Base-by-base conservation (phyloP, 2,888 invertebrate species). In the Liposcelis brunnea region DNA sequence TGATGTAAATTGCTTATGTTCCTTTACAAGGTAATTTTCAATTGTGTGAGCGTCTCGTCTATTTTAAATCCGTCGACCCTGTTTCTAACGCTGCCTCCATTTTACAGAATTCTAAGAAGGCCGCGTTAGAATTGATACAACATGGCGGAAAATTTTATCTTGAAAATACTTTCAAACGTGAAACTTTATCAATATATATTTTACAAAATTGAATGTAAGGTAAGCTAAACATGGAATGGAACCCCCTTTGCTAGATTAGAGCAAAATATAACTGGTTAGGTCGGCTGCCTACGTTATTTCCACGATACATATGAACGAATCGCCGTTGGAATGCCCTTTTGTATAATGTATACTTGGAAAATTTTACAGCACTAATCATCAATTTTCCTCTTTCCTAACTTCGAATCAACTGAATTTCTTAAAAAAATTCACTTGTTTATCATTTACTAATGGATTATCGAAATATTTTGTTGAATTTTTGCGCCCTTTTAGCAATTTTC, bases 1-100 rank as follows among this genome's bases (percentile, higher is more conserved):
- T 15, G 40, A 40, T 40, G 16, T 40, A 40, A 40, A 40, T 40
- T 40, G 40, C 40, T 40, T 40, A 40, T 40, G 40, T 19, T 40
- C 40, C 12, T 19, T 40, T 21, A 19, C 40, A n/a, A 21, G 19
- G 19, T 40, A 8, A 26, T 26, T 26, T 26, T 26, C 26, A 8
- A 8, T 6, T 6, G 26, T 6, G 26, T 4, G 26, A 26, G 4
- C 26, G 5, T 26, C 26, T 6, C 26, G 4, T 4, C 26, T 26
- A 8, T 26, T 26, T 26, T 8, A 26, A 26, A 26, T 8, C 5
- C 5, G 8, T 6, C 26, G 26, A 26, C 7, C 40, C 40, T 5
- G 10, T 18, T 40, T 40, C 19, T 40, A 19, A 40, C 40, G 21
- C 7, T 7, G 16, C 19, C 7, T 16, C 40, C 16, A 10, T 40